Evolutionary conservation across 2,888 invertebrate species (phyloP).

Genomic region (Ceraclea dissimilis): DNA sequence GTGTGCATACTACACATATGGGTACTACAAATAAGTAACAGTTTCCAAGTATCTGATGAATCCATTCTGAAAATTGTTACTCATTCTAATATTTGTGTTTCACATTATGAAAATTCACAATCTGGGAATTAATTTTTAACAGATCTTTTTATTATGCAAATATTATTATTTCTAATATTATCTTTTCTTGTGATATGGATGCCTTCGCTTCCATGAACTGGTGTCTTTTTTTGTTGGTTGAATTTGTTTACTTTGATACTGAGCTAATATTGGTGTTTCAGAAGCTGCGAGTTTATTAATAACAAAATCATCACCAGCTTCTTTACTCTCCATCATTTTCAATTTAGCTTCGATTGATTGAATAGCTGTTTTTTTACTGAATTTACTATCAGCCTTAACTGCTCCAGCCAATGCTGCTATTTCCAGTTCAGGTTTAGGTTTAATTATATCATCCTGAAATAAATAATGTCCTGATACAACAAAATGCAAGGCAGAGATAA

Average conservation of each 20-base stretch:
- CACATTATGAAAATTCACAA: no score
- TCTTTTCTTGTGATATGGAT: conserved; percentile 47
- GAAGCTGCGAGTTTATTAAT: conserved; percentile 61
- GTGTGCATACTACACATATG: no score
- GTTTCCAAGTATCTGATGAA: no score
- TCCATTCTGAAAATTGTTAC: no score
- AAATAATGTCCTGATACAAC: neutral
- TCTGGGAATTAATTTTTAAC: no score
- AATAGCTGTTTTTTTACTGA: conserved; percentile 73
- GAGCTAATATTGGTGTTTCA: conserved; percentile 60
- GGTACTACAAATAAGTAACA: no score
- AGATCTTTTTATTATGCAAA: no score
- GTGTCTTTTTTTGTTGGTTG: conserved; percentile 35
- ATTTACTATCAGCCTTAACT: conserved; percentile 47
- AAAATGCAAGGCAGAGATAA: no score
- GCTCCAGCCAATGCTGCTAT: conserved; percentile 69
- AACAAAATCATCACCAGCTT: conserved; percentile 63
- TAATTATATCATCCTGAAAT: conserved; percentile 65
- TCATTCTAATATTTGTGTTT: no score
- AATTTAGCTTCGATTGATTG: conserved; percentile 84
- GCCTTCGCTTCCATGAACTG: conserved; percentile 38
- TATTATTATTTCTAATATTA: no score
- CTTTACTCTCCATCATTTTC: conserved; percentile 66
- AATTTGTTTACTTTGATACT: conserved; percentile 55
- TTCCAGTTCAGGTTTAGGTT: conserved; percentile 65